Conservation (phyloP, 2,888 invertebrate species). For the Petrolisthes manimaculis region DNA sequence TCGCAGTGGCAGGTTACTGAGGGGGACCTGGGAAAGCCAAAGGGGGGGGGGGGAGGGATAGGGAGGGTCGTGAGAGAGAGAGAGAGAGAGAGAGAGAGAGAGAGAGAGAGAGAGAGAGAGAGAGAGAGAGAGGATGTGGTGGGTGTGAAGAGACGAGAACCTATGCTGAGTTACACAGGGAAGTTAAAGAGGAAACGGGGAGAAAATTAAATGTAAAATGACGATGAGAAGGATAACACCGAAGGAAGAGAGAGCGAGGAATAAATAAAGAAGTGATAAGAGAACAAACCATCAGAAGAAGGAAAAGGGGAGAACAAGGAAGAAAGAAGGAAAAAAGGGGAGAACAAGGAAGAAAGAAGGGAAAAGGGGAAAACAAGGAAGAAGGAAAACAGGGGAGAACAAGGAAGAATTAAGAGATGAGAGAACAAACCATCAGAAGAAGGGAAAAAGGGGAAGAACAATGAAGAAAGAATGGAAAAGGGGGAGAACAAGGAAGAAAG, state of each 20-base stretch:
- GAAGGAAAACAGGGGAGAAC: no score
- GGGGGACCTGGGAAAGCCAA: conserved; percentile 7
- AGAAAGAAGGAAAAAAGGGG: not conserved
- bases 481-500: no score
- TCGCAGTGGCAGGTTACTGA: conserved; percentile 18
- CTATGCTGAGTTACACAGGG: no score
- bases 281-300: no score
- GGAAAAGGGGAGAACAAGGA: not conserved
- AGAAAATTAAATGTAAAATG: no score
- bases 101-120: not conserved
- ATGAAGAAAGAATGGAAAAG: not conserved
- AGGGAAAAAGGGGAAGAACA: not conserved
- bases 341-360: not conserved
- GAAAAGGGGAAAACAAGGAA: no score
- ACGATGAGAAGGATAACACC: no score
- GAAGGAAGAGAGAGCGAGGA: not conserved
- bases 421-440: no score
- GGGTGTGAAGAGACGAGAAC: no score
- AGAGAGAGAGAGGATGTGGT: not conserved
- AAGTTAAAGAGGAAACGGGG: no score
- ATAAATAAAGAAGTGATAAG: not conserved
- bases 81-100: not conserved
- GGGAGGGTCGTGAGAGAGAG: not conserved
- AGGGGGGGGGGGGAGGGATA: conserved; percentile 3
- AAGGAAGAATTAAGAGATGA: no score